Evolutionary conservation across 2,113 vertebrate genomes (phyloP), one percentile per base, ranked within the genome.

Genomic region (Embiotoca jacksoni): DNA sequence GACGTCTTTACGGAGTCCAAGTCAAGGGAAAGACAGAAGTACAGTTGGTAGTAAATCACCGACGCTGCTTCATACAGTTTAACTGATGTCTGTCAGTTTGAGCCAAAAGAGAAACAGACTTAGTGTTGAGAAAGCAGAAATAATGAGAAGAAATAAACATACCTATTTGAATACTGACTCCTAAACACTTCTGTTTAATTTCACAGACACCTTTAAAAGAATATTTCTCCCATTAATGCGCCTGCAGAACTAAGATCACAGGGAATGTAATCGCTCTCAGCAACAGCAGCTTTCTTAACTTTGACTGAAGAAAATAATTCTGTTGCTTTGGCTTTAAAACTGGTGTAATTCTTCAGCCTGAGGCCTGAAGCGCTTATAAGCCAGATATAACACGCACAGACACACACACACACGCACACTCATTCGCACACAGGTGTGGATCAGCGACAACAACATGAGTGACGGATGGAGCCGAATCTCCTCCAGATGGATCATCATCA

Each of bases 401-500:
- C 23, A 23, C 23, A 23, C 23, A 23, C 23, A 23, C 23, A 23
- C 23, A 23, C 23, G 23, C 23, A 23, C 23, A 23, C 23, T 23
- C 23, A 23, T 23, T 23, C 23, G 23, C 33, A 62, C 11, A 46
- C 54, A 78, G 61, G 74, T 81, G 54, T 57, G 47, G 76, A 60
- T 79, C 69, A 59, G 39, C 71, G 64, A 49, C 32, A 44, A 49
- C 69, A 77, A 79, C 49, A 78, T 33, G 54, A 57, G 41, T 47
- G 52, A 63, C 58, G 36, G 50, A 39, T 15, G 16, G 47, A 64
- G 35, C 39, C 66, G 33, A 68, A 61, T 69, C 41, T 52, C 36
- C 69, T 75, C 72, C 73, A 80, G 76, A 78, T 72, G 72, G 62
- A 84, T 73, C 68, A 13, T 49, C 68, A 62, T 77, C 85, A 79